Evolutionary conservation across 2,888 invertebrate genomes (phyloP).

Genomic region (Yponomeuta sedellus): DNA sequence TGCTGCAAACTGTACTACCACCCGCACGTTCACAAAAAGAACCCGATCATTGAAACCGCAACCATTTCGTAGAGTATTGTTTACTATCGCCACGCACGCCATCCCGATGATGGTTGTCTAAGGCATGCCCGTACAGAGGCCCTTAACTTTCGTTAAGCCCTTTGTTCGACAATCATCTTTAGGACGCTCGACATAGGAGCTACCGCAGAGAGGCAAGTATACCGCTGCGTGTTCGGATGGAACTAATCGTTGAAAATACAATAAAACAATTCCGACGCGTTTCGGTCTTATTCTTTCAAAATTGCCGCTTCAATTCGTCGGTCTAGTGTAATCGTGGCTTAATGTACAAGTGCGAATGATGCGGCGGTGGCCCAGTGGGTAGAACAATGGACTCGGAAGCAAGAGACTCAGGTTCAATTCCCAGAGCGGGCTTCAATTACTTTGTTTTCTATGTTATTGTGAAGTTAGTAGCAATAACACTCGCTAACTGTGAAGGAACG

Average conservation of each 20-base stretch:
- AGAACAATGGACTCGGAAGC: too few relatives aligned
- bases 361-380: too few relatives aligned
- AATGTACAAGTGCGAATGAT: too few relatives aligned
- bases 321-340: neutral
- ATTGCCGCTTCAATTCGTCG: neutral
- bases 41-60: neutral
- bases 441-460: too few relatives aligned
- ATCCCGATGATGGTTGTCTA: neutral
- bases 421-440: too few relatives aligned
- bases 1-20: too few relatives aligned
- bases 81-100: conserved; percentile 1
- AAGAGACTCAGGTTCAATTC: too few relatives aligned
- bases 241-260: too few relatives aligned
- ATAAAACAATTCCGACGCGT: neutral
- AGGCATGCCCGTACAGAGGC: neutral
- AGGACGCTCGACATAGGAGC: neutral
- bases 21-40: neutral
- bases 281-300: neutral
- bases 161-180: neutral
- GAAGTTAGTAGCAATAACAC: too few relatives aligned
- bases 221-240: too few relatives aligned
- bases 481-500: too few relatives aligned
- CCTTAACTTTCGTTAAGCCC: neutral
- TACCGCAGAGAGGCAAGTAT: neutral
- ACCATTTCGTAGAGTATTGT: neutral